Conservation (phyloP, 2,113 vertebrate species). For the Oceanodroma tethys region DNA sequence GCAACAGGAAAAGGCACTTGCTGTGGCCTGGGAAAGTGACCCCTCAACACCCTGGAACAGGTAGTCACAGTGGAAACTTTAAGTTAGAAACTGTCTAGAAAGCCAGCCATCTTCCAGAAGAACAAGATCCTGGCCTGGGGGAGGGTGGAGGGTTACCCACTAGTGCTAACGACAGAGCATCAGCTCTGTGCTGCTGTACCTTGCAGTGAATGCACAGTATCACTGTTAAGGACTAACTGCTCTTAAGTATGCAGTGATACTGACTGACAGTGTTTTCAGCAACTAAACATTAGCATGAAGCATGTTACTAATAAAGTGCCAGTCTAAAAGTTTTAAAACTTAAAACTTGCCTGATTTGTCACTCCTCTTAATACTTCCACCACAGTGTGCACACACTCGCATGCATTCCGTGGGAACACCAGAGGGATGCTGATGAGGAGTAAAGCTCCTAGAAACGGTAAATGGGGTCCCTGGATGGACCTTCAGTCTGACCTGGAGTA, state of each 20-base stretch:
- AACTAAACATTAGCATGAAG: not conserved
- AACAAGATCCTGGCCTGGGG: not conserved
- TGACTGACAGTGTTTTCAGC: not conserved
- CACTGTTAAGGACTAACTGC: too few relatives aligned
- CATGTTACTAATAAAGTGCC: not conserved
- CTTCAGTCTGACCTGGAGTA: not conserved
- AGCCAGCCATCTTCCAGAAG: not conserved
- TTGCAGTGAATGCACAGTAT: not conserved
- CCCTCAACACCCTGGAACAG: not conserved
- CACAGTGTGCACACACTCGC: accelerated
- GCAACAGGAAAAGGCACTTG: not conserved
- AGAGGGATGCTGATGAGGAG: not conserved
- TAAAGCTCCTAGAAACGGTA: not conserved
- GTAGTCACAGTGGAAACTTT: not conserved
- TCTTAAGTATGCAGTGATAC: not conserved
- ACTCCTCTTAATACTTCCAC: not conserved
- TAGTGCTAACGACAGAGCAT: not conserved
- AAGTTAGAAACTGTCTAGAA: not conserved
- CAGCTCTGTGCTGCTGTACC: not conserved
- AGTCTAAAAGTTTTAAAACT: not conserved
- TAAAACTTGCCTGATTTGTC: accelerated
- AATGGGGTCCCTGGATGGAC: not conserved
- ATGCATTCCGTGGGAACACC: too few relatives aligned
- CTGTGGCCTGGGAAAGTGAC: not conserved
- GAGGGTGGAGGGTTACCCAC: too few relatives aligned